phyloP scores from a whole-genome alignment of 2,888 invertebrate species.

The Neocrepidodera transversa region DNA sequence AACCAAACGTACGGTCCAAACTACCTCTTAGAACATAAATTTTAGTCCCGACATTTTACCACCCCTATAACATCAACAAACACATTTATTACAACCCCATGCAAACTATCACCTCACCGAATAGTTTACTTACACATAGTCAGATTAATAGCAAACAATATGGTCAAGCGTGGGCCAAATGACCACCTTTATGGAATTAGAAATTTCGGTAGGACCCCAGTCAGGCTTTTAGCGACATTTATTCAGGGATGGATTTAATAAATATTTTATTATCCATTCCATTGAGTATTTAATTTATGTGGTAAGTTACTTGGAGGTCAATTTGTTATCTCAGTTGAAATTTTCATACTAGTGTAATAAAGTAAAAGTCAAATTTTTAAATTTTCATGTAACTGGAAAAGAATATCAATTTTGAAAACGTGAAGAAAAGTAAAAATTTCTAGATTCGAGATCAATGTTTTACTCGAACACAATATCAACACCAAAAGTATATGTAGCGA shows the following conservation, averaged over 20 bases:
- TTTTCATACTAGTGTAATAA: too few relatives aligned
- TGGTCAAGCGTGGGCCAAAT: slow-evolving; percentile 46
- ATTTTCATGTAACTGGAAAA: background rate
- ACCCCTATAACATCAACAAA: slow-evolving; percentile 15
- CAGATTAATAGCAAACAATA: slow-evolving; percentile 48
- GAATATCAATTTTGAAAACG: background rate
- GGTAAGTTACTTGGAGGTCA: too few relatives aligned
- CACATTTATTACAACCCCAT: slow-evolving; percentile 39
- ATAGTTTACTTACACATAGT: slow-evolving; percentile 42
- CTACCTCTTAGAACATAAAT: background rate
- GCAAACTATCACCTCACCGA: slow-evolving; percentile 31
- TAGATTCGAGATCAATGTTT: too few relatives aligned
- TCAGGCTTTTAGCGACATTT: slow-evolving; percentile 41
- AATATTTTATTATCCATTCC: too few relatives aligned
- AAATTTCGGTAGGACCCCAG: slow-evolving; percentile 37
- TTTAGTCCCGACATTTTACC: background rate
- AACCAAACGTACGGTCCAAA: too few relatives aligned
- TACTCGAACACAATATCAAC: too few relatives aligned
- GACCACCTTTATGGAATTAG: slow-evolving; percentile 50
- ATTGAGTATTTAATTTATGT: too few relatives aligned
- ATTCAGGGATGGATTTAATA: slow-evolving; percentile 7
- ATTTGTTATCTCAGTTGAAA: too few relatives aligned
- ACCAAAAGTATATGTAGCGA: too few relatives aligned
- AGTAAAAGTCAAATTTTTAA: background rate
- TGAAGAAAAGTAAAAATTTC: background rate